phyloP scores from a whole-genome alignment of 1,140 invertebrate species.

The Drosophila sulfurigaster region DNA sequence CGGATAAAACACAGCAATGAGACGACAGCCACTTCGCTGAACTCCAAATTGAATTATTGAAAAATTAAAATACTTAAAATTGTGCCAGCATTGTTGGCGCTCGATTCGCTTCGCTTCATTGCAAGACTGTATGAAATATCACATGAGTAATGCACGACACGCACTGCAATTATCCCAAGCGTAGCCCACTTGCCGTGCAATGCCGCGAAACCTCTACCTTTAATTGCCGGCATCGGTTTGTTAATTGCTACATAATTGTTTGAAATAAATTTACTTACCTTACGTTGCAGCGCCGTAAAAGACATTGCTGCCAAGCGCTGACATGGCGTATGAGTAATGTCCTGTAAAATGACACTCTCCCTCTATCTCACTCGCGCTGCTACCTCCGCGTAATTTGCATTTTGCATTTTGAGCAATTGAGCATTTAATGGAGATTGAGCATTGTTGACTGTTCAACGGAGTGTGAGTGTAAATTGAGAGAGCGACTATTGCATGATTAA shows the following conservation, averaged over 20 bases:
- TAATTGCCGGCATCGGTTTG: constrained; percentile 81
- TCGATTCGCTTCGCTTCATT: background rate
- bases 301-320: constrained; percentile 52
- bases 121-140: constrained; percentile 61
- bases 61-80: constrained; percentile 70
- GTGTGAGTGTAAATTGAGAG: background rate
- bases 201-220: constrained; percentile 38
- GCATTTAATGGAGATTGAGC: constrained; percentile 54
- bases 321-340: constrained; percentile 76
- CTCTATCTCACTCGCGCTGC: background rate
- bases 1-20: constrained; percentile 1
- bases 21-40: constrained; percentile 18
- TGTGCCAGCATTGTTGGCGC: constrained; percentile 1
- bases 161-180: constrained; percentile 27
- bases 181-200: background rate
- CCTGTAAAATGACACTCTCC: constrained; percentile 33
- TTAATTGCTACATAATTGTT: constrained; percentile 83
- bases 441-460: constrained; percentile 30
- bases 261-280: constrained; percentile 79
- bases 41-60: constrained; percentile 75
- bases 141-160: constrained; percentile 69
- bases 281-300: constrained; percentile 19
- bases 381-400: constrained; percentile 55
- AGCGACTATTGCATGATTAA: constrained; percentile 55
- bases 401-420: constrained; percentile 47